Conservation (phyloP, 2,888 invertebrate species). For the Pseudeuparius sepicola region DNA sequence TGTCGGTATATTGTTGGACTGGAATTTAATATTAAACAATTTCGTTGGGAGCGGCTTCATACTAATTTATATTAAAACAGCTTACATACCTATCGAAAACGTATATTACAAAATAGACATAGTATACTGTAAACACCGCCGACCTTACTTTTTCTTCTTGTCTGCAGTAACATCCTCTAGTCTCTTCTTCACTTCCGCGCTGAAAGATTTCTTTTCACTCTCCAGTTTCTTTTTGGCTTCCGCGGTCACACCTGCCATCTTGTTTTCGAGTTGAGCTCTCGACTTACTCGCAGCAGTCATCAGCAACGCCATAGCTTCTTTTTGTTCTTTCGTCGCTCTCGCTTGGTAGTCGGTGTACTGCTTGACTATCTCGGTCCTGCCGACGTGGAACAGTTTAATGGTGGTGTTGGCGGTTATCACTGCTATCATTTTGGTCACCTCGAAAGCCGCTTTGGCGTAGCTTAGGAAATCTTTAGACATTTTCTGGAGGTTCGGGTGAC, state of each 20-base stretch:
- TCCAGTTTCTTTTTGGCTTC: slow-evolving; percentile 10
- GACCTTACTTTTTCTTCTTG: too few species aligned
- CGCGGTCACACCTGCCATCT: slow-evolving; percentile 5
- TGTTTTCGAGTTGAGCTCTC: slow-evolving; percentile 6
- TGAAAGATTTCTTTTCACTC: slow-evolving; percentile 4
- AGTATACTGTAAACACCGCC: too few species aligned
- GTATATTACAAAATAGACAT: too few species aligned
- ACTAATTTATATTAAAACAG: too few species aligned
- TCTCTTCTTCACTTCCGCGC: slow-evolving; percentile 5
- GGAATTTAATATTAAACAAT: too few species aligned
- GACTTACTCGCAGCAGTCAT: slow-evolving; percentile 14
- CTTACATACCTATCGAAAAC: too few species aligned
- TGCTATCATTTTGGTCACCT: slow-evolving; percentile 25
- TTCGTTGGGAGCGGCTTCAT: too few species aligned
- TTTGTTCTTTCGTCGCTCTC: slow-evolving; percentile 17
- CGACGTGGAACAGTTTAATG: slow-evolving; percentile 21
- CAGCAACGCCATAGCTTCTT: slow-evolving; percentile 15
- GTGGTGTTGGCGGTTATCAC: slow-evolving; percentile 25
- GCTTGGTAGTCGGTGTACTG: slow-evolving; percentile 24
- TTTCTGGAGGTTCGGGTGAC: too few species aligned
- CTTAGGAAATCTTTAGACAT: slow-evolving; percentile 22
- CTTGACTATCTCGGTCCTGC: slow-evolving; percentile 23
- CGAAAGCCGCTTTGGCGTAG: slow-evolving; percentile 22
- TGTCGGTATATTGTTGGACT: too few species aligned
- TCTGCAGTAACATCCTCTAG: slow-evolving; percentile 10